A percentile compares a stretch with the other conserved stretches of the same genome.
Evolutionary conservation across 2,888 invertebrate species (phyloP).

Genomic region (Ferdinandea cuprea): DNA sequence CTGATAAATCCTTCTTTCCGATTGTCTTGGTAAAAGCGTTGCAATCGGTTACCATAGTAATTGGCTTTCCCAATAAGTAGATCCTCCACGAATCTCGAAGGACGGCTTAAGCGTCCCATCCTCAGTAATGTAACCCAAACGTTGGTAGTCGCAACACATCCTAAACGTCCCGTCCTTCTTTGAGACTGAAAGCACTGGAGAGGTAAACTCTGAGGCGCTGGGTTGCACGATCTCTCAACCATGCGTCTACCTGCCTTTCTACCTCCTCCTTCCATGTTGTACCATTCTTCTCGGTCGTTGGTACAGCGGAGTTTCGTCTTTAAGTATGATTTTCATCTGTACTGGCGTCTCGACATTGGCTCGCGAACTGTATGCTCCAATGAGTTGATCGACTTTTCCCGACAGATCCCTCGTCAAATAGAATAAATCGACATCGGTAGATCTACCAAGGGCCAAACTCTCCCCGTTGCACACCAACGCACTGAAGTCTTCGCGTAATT

Average conservation of each 20-base stretch:
- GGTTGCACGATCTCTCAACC: slow-evolving; percentile 15
- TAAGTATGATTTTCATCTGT: slow-evolving; percentile 22
- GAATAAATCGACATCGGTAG: neutral
- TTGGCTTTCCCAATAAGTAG: no score
- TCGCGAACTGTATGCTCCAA: neutral
- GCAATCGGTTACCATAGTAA: no score
- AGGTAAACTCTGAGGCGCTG: slow-evolving; percentile 21
- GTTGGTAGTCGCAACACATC: slow-evolving; percentile 34
- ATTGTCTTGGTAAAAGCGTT: no score
- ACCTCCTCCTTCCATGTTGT: slow-evolving; percentile 21
- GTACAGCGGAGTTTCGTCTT: slow-evolving; percentile 33
- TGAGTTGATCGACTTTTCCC: no score
- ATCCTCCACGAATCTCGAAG: no score
- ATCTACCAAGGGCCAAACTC: neutral
- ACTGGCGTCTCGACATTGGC: slow-evolving; percentile 34
- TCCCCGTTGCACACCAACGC: neutral
- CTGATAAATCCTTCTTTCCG: no score
- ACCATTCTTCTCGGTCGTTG: slow-evolving; percentile 35
- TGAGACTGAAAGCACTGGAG: slow-evolving; percentile 33
- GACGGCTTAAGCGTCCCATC: slow-evolving; percentile 13
- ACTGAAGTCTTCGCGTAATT: neutral
- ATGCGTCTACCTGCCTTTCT: slow-evolving; percentile 30
- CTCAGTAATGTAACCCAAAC: slow-evolving; percentile 36
- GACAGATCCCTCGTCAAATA: neutral
- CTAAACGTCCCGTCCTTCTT: slow-evolving; percentile 41